phyloP scores from a whole-genome alignment of 2,113 vertebrate species.

The Crotalus helleri region DNA sequence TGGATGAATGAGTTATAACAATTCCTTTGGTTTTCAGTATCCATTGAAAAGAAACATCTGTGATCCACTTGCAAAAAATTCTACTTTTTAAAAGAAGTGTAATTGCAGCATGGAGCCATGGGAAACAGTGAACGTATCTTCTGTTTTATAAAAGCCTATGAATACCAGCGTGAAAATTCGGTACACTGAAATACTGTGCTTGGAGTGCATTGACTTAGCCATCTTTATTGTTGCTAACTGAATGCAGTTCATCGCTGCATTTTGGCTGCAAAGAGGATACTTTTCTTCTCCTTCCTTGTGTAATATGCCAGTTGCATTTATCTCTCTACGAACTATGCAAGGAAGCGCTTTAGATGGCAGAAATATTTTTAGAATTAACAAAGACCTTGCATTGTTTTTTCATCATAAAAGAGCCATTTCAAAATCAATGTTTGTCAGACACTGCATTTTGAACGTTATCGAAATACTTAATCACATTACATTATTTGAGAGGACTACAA shows the following conservation, averaged over 20 bases:
- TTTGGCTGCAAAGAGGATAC: conserved; percentile 15
- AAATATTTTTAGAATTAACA: conserved; percentile 49
- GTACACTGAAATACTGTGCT: conserved; percentile 43
- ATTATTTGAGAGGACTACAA: conserved; percentile 14
- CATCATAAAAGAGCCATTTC: conserved; percentile 45
- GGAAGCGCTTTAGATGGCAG: conserved; percentile 51
- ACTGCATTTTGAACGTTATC: conserved; percentile 8
- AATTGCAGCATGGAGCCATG: conserved; percentile 36
- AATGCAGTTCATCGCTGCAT: conserved; percentile 24
- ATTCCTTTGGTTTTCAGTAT: conserved; percentile 53
- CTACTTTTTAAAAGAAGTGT: conserved; percentile 47
- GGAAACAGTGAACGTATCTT: conserved; percentile 46
- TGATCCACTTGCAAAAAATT: conserved; percentile 41
- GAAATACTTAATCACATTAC: neutral
- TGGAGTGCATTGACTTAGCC: conserved; percentile 33
- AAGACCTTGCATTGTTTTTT: conserved; percentile 43
- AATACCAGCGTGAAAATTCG: conserved; percentile 51
- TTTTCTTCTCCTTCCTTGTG: conserved; percentile 41
- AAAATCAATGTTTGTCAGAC: conserved; percentile 41
- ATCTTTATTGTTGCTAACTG: conserved; percentile 40
- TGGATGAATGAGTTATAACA: conserved; percentile 33
- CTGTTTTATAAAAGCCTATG: conserved; percentile 58
- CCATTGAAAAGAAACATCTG: conserved; percentile 51
- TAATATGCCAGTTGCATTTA: conserved; percentile 45
- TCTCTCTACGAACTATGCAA: conserved; percentile 48